phyloP scores from a whole-genome alignment of 2,888 invertebrate species.

The Acleris cristana region DNA sequence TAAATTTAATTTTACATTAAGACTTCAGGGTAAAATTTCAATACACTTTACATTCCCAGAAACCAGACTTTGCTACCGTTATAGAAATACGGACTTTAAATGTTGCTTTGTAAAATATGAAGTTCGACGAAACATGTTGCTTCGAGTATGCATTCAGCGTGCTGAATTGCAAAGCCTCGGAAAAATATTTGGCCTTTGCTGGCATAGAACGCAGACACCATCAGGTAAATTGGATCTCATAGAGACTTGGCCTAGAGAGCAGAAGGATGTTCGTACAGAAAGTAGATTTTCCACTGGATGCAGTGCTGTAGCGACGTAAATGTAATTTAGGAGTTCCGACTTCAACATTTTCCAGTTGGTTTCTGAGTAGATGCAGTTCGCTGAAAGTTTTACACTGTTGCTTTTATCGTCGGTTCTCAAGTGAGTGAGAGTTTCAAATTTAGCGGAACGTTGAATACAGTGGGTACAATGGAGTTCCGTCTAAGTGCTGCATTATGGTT shows the following conservation, averaged over 20 bases:
- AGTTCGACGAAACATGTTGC: conserved; percentile 6
- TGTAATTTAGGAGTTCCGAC: conserved; percentile 21
- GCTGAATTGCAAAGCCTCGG: conserved; percentile 9
- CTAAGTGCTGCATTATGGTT: conserved; percentile 18
- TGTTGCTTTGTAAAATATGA: conserved; percentile 6
- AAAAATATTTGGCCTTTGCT: conserved; percentile 24
- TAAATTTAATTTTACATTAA: conserved; percentile 21
- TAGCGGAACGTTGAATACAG: conserved; percentile 11
- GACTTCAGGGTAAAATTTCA: conserved; percentile 21
- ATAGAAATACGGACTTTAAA: conserved; percentile 17
- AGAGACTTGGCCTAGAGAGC: conserved; percentile 5
- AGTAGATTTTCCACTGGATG: conserved; percentile 8
- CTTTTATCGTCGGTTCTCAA: conserved; percentile 8
- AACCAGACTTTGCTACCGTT: conserved; percentile 2
- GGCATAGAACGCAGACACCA: conserved; percentile 7
- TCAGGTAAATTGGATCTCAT: conserved; percentile 24
- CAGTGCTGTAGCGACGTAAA: conserved; percentile 7
- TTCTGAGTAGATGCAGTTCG: conserved; percentile 20
- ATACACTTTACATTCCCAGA: conserved; percentile 11
- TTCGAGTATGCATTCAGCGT: conserved; percentile 18
- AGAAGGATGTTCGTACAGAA: not conserved
- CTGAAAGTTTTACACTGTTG: conserved; percentile 20
- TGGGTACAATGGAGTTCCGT: conserved; percentile 1
- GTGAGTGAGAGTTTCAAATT: conserved; percentile 16
- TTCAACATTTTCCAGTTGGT: conserved; percentile 26